A percentile compares a stretch with the other conserved stretches of the same genome.
These are phyloP conservation scores for Shinisaurus crocodilurus DNA, from an alignment of 2,113 vertebrate genomes.

Conservation along the genomic window DNA sequence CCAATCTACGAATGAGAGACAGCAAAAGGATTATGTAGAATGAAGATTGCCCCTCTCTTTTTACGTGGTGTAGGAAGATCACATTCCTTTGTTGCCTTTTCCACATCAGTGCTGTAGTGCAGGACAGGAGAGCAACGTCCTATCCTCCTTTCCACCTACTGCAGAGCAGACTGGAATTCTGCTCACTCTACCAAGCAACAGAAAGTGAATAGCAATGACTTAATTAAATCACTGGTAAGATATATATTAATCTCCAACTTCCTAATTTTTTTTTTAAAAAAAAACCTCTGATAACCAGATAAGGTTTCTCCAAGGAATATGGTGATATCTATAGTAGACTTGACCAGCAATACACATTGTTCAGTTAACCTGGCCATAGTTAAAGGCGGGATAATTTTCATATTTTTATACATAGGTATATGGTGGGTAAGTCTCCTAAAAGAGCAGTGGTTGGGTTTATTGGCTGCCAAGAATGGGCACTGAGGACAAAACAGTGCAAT, in stretches of 20 bases:
- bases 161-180: background rate
- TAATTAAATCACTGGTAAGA: background rate
- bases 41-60: background rate
- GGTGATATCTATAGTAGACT: background rate
- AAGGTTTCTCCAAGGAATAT: background rate
- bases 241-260: background rate
- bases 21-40: background rate
- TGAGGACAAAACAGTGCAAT: too few relatives aligned
- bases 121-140: background rate
- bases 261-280: background rate
- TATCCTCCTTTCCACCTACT: background rate
- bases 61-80: background rate
- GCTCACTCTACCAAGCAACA: background rate
- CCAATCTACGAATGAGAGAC: conserved; percentile 80
- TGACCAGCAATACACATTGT: background rate
- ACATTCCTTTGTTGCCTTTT: background rate
- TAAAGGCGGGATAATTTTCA: background rate
- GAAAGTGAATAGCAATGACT: background rate
- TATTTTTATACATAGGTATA: too few relatives aligned
- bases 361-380: background rate
- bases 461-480: too few relatives aligned
- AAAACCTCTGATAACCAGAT: background rate
- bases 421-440: too few relatives aligned
- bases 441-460: too few relatives aligned
- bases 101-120: background rate